Evolutionary conservation across 2,888 invertebrate species (phyloP), one percentile per base, ranked within the genome.

Genomic region (Hirtodrosophila confusa): DNA sequence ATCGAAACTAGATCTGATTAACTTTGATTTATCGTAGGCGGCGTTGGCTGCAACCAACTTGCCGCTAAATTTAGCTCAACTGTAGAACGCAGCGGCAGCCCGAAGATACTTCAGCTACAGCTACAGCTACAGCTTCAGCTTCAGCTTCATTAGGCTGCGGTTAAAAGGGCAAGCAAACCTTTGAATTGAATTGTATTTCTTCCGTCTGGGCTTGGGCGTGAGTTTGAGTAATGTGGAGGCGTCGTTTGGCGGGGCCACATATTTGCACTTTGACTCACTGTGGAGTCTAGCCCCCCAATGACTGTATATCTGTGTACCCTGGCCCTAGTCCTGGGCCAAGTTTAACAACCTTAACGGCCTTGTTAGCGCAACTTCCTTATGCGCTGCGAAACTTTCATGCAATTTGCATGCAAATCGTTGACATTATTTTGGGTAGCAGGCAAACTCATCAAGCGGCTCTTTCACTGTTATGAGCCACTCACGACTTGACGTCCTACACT

Each of bases 1-100:
- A 86, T 85, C 85, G 82, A 85, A 85, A 84, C 85, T 88, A 87
- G 88, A 85, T 88, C 88, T 85, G 85, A 85, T 85, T 85, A 88
- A 82, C 77, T 82, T 87, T 85, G 85, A 85, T 88, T 88, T 85
- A 85, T 88, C 85, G 85, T 85, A 88, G 85, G 88, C 87, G 85
- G 85, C 75, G 43, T 29, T 41, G 44, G 61, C 61, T 44, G 61
- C 54, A 51, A 36, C 63, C 50, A 65, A 40, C 54, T 55, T 51
- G 51, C 55, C 44, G 73, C 83, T 82, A 82, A 82, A 82, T 82
- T 82, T 82, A 82, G 88, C 65, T 45, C 56, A 50, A 33, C 54
- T 62, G 29, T 40, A 35, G 44, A 35, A 9, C 39, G 41, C 36
- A 44, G 36, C 10, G 24, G 39, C 41, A 39, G 12, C 40, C 12